Conservation (phyloP, 2,888 invertebrate species). For the Heterodera filipjevi region DNA sequence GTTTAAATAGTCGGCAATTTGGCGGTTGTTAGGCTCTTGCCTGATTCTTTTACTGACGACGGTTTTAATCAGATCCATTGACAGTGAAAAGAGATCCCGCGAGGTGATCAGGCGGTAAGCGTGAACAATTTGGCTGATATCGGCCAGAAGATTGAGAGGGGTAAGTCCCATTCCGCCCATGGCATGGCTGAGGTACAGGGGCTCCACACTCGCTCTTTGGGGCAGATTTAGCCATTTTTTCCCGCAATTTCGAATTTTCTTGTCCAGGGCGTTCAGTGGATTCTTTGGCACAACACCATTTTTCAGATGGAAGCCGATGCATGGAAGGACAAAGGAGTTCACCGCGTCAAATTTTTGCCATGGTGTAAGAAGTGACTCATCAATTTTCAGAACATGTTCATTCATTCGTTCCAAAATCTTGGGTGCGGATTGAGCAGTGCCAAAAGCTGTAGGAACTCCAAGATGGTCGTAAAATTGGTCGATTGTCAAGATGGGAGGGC, state of each 20-base stretch:
- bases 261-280: neutral
- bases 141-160: neutral
- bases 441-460: constrained; percentile 31
- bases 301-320: constrained; percentile 27
- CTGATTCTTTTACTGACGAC: neutral
- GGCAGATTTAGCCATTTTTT: constrained; percentile 63
- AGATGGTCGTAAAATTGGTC: constrained; percentile 25
- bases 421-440: neutral
- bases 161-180: constrained; percentile 33
- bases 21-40: neutral
- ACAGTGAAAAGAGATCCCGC: neutral
- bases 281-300: constrained; percentile 24
- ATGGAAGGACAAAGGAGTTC: constrained; percentile 28
- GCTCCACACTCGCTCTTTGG: constrained; percentile 44
- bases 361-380: constrained; percentile 26
- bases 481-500: neutral
- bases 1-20: constrained; percentile 1
- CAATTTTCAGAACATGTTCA: constrained; percentile 17
- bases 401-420: neutral
- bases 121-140: neutral
- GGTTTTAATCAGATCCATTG: neutral
- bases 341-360: constrained; percentile 39
- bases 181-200: constrained; percentile 31
- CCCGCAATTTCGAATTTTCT: neutral
- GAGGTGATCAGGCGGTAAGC: neutral